Evolutionary conservation across 2,888 invertebrate genomes (phyloP), one percentile per base, ranked within the genome.

Genomic region (Glaucopsyche alexis): DNA sequence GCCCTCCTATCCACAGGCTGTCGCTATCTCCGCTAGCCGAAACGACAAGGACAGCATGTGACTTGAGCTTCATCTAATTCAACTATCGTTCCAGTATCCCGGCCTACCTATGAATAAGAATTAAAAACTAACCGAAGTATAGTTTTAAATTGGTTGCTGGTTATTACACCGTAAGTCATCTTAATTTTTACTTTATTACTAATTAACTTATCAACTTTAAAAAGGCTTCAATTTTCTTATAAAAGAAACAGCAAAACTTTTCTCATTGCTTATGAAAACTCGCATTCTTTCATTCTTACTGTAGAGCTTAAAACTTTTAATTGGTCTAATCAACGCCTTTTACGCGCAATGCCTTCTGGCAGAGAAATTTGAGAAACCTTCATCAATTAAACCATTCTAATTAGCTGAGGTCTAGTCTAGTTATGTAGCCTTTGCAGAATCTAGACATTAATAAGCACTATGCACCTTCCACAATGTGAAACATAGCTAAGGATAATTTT

Each of bases 241-340:
- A 60, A 29, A 29, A 60, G 13, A 38, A 60, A 60, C 29, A 29
- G 29, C 29, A 60, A 29, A 60, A 60, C 29, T 60, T 14, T 11
- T 60, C 29, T 29, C 60, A 29, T 60, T 60, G 60, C 60, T 60
- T 60, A 60, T 60, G 60, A 60, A 38, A 60, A 60, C 60, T 60
- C 14, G 13, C 13, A 60, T 60, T 60, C 60, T 16, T 2, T 14
- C 60, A 14, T 60, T 60, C 60, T 38, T 60, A 13, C 60, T 38
- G 13, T 13, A 14, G 29, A 29, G 13, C 60, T 60, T 60, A 29
- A 60, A 60, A 60, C 60, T 60, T 60, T 60, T 60, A 60, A 60
- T 60, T 60, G 60, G 60, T 38, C 60, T 60, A 60, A 60, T 60
- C 60, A 60, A 60, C 60, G 60, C 29, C 13, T 13, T 60, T 60